Evolutionary conservation across 2,113 vertebrate genomes (phyloP).

Genomic region (Heterocephalus glaber): DNA sequence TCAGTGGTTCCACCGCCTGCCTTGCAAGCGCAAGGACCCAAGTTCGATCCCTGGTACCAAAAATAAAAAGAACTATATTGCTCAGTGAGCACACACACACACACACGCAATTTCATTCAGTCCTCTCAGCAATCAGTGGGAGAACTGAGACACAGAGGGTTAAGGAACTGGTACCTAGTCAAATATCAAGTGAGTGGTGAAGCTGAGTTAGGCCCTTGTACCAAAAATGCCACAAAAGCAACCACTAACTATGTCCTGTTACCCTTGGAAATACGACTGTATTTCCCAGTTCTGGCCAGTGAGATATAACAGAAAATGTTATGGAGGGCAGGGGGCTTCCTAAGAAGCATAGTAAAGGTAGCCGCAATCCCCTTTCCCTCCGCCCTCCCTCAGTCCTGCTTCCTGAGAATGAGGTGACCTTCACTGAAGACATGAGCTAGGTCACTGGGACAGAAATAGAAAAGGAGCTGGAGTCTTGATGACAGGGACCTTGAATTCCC

Average conservation of each 20-base stretch:
- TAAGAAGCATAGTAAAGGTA: background rate
- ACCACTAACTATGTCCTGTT: background rate
- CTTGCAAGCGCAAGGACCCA: too few relatives aligned
- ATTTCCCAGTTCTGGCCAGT: constrained; percentile 32
- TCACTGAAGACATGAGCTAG: background rate
- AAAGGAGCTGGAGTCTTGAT: background rate
- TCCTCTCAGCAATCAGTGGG: background rate
- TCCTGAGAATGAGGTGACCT: background rate
- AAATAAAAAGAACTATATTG: background rate
- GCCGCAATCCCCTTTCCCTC: background rate
- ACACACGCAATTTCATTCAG: background rate
- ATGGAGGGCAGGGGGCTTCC: background rate
- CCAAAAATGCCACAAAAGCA: background rate
- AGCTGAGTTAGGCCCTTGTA: background rate
- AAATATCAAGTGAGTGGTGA: background rate
- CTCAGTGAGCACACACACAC: background rate
- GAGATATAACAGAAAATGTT: background rate
- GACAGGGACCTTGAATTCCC: background rate
- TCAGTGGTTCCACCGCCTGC: too few relatives aligned
- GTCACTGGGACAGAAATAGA: background rate
- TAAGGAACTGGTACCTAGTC: background rate
- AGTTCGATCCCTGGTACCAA: too few relatives aligned
- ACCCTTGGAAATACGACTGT: constrained; percentile 25
- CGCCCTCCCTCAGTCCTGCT: background rate
- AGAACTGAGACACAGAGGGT: background rate